These are phyloP conservation scores for Sebastes fasciatus DNA, from an alignment of 2,113 vertebrate species.

Conservation along the genomic window DNA sequence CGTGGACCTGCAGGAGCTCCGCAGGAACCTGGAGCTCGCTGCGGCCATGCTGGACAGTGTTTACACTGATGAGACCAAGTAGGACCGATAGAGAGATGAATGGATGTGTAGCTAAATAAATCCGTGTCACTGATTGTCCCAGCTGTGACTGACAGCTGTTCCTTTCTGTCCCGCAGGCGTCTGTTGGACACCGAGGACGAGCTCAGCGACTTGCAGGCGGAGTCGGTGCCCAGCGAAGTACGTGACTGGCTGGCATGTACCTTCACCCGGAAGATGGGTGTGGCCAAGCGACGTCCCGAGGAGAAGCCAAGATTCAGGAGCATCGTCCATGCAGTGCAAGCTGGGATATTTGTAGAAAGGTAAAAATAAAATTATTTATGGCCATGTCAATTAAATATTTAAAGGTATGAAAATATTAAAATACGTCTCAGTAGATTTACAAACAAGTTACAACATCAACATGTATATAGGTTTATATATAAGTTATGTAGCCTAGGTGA, in stretches of 20 bases:
- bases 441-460: neutral
- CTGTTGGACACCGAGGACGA: constrained; percentile 97
- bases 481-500: neutral
- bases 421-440: neutral
- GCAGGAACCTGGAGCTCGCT: constrained; percentile 96
- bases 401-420: neutral
- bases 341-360: constrained; percentile 94
- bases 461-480: neutral
- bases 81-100: neutral
- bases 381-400: neutral
- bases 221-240: constrained; percentile 94
- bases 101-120: neutral
- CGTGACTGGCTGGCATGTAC: constrained; percentile 98
- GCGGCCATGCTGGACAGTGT: constrained; percentile 95
- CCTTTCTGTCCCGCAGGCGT: constrained; percentile 79
- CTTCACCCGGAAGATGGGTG: constrained; percentile 97
- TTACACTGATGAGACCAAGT: constrained; percentile 99
- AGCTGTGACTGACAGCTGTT: neutral
- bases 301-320: constrained; percentile 98
- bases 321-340: constrained; percentile 98
- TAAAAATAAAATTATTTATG: neutral
- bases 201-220: constrained; percentile 92
- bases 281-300: constrained; percentile 91
- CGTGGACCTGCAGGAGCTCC: constrained; percentile 92
- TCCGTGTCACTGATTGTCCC: neutral